A percentile compares a stretch with the other conserved stretches of the same genome.
Evolutionary conservation across 2,113 vertebrate species (phyloP).

Genomic region (Pantherophis guttatus): DNA sequence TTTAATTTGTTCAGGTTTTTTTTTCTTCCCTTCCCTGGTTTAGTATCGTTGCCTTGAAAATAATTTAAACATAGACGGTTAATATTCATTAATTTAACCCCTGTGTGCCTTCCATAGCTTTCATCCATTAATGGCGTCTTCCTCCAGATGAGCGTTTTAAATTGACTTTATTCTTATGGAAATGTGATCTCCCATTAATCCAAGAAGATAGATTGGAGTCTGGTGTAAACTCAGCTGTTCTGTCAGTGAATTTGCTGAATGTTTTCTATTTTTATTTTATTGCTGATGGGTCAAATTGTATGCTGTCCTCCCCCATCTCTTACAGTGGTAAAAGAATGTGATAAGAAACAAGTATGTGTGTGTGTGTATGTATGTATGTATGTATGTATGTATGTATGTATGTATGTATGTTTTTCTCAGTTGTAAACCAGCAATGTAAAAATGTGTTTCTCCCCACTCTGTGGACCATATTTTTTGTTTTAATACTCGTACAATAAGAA

Average conservation of each 20-base stretch:
- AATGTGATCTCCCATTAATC: conserved; percentile 59
- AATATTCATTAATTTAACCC: conserved; percentile 69
- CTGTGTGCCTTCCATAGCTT: conserved; percentile 58
- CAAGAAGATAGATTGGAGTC: conserved; percentile 56
- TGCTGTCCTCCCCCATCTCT: background rate
- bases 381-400: no score
- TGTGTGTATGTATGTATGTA: no score
- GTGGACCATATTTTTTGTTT: background rate
- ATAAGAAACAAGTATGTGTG: background rate
- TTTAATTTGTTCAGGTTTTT: conserved; percentile 38
- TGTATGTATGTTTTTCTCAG: background rate
- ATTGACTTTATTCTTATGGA: conserved; percentile 65
- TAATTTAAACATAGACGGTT: conserved; percentile 64
- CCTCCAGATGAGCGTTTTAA: conserved; percentile 59
- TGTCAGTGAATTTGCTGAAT: conserved; percentile 38
- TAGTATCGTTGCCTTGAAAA: conserved; percentile 53
- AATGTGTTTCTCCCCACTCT: background rate
- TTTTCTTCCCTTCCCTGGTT: conserved; percentile 40
- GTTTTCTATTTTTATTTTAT: conserved; percentile 41
- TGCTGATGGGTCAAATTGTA: conserved; percentile 32
- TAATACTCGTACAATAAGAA: conserved; percentile 8
- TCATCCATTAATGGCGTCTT: conserved; percentile 35
- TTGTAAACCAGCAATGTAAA: conserved; percentile 13
- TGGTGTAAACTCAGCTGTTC: conserved; percentile 57
- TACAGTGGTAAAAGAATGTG: conserved; percentile 7